These are phyloP conservation scores for Rhipidura dahli DNA, from an alignment of 2,113 vertebrate species.

Conservation along the genomic window DNA sequence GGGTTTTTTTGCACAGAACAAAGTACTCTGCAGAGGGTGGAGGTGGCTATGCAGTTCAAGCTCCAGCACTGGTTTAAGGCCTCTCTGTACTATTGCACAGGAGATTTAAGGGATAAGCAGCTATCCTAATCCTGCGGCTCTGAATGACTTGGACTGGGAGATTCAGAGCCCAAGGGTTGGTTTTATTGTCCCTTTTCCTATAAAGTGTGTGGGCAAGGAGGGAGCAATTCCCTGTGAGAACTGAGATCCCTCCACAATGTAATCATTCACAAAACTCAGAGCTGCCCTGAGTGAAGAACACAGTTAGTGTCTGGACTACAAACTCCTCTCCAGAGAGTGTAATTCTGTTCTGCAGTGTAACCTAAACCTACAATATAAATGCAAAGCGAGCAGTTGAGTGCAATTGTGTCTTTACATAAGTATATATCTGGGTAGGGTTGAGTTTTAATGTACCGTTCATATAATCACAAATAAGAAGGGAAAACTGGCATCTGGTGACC, in stretches of 20 bases:
- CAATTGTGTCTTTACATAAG: not conserved
- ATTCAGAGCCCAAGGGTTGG: not conserved
- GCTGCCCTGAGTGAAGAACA: not conserved
- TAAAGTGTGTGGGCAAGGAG: fast-evolving
- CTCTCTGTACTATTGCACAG: not conserved
- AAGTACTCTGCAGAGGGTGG: not conserved
- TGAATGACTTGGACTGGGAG: not conserved
- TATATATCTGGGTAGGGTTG: not conserved
- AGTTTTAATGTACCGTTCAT: not conserved
- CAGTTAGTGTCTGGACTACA: not conserved
- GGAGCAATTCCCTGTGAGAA: too few species aligned
- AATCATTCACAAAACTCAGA: not conserved
- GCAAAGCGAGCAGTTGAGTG: not conserved
- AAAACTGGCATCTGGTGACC: not conserved
- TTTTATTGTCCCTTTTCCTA: not conserved
- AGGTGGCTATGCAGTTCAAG: not conserved
- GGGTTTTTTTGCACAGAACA: not conserved
- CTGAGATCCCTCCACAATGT: not conserved
- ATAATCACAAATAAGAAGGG: not conserved
- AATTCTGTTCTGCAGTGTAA: not conserved
- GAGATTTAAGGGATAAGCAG: not conserved
- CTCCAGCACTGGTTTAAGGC: not conserved
- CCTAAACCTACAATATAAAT: not conserved
- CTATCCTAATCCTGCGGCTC: not conserved
- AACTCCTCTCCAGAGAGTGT: not conserved